Conservation (phyloP, 2,888 invertebrate species). For the Suillia variegata region DNA sequence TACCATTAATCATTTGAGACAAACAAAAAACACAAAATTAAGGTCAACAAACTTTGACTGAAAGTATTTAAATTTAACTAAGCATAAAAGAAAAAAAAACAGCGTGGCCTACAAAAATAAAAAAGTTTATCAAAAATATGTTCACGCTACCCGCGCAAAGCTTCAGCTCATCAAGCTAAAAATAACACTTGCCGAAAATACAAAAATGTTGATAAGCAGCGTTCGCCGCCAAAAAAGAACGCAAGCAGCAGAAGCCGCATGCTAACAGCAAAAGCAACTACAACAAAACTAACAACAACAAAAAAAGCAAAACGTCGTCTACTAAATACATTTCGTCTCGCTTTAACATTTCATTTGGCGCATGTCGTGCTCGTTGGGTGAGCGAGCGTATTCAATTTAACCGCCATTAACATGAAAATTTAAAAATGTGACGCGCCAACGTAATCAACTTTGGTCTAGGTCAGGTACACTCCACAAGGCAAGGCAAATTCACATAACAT, state of each 20-base stretch:
- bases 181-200: neutral
- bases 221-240: neutral
- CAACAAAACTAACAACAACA: slow-evolving; percentile 18
- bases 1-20: too few relatives aligned
- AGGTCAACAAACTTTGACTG: too few relatives aligned
- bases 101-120: too few relatives aligned
- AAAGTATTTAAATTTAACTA: too few relatives aligned
- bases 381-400: slow-evolving; percentile 29
- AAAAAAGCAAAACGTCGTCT: too few relatives aligned
- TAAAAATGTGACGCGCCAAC: slow-evolving; percentile 36
- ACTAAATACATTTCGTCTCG: neutral
- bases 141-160: too few relatives aligned
- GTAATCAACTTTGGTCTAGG: slow-evolving; percentile 50
- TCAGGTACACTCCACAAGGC: slow-evolving; percentile 34
- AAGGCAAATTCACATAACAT: neutral
- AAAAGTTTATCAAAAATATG: too few relatives aligned
- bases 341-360: neutral
- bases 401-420: slow-evolving; percentile 28
- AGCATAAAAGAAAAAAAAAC: too few relatives aligned
- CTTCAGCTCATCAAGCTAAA: too few relatives aligned
- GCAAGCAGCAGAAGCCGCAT: neutral
- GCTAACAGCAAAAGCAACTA: neutral
- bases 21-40: too few relatives aligned
- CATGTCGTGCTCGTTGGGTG: neutral
- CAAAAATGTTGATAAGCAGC: neutral